Percentiles rank a stretch among this genome's conserved stretches.
phyloP scores from a whole-genome alignment of 2,113 vertebrate species.

The Eubucco bourcierii region DNA sequence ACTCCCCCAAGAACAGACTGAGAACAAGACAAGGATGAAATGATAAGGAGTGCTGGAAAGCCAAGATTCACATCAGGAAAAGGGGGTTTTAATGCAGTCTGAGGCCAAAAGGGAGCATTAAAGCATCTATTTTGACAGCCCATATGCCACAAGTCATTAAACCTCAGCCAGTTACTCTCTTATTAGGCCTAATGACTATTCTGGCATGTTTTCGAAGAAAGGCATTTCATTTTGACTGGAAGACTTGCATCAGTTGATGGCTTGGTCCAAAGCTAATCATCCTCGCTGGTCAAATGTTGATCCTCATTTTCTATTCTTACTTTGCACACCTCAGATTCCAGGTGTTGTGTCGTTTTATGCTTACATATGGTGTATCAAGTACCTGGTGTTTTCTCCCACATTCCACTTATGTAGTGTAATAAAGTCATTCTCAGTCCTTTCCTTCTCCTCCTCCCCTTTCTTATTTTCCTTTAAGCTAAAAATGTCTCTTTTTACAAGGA shows the following conservation, averaged over 20 bases:
- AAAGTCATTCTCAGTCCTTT: neutral
- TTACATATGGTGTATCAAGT: neutral
- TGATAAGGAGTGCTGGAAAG: neutral
- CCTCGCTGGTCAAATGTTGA: neutral
- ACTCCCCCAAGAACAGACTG: neutral
- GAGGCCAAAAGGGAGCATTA: constrained; percentile 1
- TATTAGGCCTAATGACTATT: neutral
- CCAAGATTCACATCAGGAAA: constrained; percentile 3
- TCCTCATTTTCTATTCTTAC: neutral
- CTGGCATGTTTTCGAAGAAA: neutral
- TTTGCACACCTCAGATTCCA: neutral
- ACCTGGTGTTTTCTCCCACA: neutral
- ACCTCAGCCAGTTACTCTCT: neutral
- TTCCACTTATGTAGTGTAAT: neutral
- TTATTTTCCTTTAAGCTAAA: neutral
- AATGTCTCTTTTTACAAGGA: neutral
- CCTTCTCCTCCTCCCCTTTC: neutral
- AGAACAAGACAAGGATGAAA: constrained; percentile 8
- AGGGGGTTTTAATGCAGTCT: neutral
- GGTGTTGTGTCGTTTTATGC: neutral
- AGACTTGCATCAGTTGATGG: neutral
- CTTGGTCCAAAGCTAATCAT: neutral
- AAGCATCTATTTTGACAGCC: neutral
- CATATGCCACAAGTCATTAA: neutral
- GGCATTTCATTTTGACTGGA: neutral